Base-by-base conservation (phyloP, 2,888 invertebrate genomes). In the Punctoribates punctum region DNA sequence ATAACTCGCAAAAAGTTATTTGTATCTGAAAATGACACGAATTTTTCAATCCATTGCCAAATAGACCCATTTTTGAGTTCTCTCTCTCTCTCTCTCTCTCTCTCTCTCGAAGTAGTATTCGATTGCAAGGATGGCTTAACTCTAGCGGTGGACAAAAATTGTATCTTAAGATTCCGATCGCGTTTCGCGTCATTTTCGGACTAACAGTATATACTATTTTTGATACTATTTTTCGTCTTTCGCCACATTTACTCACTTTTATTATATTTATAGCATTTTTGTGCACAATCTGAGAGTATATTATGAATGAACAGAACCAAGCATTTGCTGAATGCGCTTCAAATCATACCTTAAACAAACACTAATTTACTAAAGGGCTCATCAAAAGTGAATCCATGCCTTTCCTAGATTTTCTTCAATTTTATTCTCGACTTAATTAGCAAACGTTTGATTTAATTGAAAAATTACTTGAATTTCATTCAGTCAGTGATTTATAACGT, bases 1-100 rank as follows among this genome's bases (percentile, higher is more conserved):
- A 20, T 70, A 70, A 70, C 72, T 72, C 15, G 13, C 13, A 42
- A 46, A 23, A 72, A 48, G 6, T 48, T 72, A 72, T 72, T 20
- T 29, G 38, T 42, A 8, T 25, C 29, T 38, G 20, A 38, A 65
- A 67, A 38, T 67, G 67, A 67, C 38, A 67, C 5, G 1, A 67
- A 67, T 51, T 51, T 51, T 51, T 20, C 20, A 2, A 51, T 51
- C 11, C 51, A 51, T 51, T n/a, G 5, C 4, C 17, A n/a, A 11
- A 20, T 6, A 15, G 4, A 20, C 20, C 51, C 17, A 51, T 51
- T 51, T 51, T 51, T 9, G 46, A 9, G 46, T n/a, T n/a, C n/a
- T n/a, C n/a, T n/a, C n/a, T n/a, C n/a, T n/a, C n/a, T n/a, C n/a
- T n/a, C n/a, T n/a, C n/a, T n/a, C n/a, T n/a, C n/a, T n/a, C n/a